Conservation (phyloP, 2,888 invertebrate species). For the Drepanosiphum platanoidis region DNA sequence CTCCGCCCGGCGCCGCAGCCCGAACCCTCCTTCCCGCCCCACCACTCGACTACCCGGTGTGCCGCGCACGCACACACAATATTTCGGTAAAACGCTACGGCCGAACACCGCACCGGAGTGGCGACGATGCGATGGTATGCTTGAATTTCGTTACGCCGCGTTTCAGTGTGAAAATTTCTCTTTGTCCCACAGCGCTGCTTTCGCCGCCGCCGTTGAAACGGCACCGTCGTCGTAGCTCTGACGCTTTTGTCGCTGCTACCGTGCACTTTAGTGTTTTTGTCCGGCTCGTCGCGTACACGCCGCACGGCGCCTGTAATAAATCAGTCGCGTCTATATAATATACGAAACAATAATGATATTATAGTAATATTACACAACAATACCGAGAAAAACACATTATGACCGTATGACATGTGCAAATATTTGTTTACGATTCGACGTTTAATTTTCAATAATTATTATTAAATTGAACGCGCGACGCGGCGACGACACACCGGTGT, state of each 20-base stretch:
- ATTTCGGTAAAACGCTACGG: constrained; percentile 50
- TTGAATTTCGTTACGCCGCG: constrained; percentile 62
- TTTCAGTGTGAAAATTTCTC: constrained; percentile 62
- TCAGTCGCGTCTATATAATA: not conserved
- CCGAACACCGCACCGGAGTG: constrained; percentile 46
- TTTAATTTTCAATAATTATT: no score
- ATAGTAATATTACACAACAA: no score
- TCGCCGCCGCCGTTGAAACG: constrained; percentile 57
- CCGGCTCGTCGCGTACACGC: not conserved
- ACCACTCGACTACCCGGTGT: constrained; percentile 16
- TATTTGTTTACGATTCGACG: no score
- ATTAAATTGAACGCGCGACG: no score
- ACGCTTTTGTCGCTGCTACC: constrained; percentile 37
- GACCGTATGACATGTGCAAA: no score
- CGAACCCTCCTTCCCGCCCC: not conserved
- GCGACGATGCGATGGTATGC: constrained; percentile 57
- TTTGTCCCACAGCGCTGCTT: constrained; percentile 61
- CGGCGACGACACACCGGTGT: no score
- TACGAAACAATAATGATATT: not conserved
- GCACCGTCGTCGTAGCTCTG: constrained; percentile 27
- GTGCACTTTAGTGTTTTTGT: not conserved
- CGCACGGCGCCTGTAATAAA: not conserved
- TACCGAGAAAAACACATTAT: no score
- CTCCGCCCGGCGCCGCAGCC: not conserved
- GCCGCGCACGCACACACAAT: constrained; percentile 21